These are phyloP conservation scores for Harpegnathos saltator DNA, from an alignment of 1,140 invertebrate genomes.

Conservation along the genomic window DNA sequence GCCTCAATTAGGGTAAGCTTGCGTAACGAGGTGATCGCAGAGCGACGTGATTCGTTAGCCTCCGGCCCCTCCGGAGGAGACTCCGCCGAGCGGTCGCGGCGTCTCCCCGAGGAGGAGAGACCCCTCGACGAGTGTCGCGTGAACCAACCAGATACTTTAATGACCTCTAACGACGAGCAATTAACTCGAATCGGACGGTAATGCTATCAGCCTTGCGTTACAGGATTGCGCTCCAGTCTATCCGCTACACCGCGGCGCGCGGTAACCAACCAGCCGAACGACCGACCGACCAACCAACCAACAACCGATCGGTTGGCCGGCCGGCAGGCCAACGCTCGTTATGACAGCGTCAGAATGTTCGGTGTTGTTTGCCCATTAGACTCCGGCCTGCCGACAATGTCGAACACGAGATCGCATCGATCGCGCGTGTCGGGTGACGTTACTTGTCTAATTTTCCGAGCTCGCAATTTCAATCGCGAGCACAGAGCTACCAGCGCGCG, in stretches of 20 bases:
- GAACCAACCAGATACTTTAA: conserved; percentile 84
- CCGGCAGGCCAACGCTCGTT: conserved; percentile 41
- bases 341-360: conserved; percentile 38
- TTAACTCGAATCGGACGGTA: conserved; percentile 81
- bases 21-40: conserved; percentile 72
- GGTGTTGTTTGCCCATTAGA: conserved; percentile 80
- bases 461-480: background rate
- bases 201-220: conserved; percentile 80
- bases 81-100: conserved; percentile 46
- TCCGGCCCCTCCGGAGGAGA: conserved; percentile 50
- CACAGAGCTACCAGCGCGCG: too few relatives aligned
- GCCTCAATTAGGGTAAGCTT: conserved; percentile 66
- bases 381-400: conserved; percentile 29
- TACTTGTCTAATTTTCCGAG: conserved; percentile 44
- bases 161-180: conserved; percentile 84
- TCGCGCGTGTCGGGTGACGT: conserved; percentile 46
- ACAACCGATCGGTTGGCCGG: too few relatives aligned
- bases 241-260: conserved; percentile 1
- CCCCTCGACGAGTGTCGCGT: conserved; percentile 71
- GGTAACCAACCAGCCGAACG: too few relatives aligned
- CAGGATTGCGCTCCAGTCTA: conserved; percentile 55
- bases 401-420: conserved; percentile 47
- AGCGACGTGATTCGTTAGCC: conserved; percentile 62
- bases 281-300: too few relatives aligned
- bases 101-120: conserved; percentile 9